A percentile compares a stretch with the other conserved stretches of the same genome.
Conservation (phyloP, 2,888 invertebrate genomes). For the Sclerodermus sp. region DNA sequence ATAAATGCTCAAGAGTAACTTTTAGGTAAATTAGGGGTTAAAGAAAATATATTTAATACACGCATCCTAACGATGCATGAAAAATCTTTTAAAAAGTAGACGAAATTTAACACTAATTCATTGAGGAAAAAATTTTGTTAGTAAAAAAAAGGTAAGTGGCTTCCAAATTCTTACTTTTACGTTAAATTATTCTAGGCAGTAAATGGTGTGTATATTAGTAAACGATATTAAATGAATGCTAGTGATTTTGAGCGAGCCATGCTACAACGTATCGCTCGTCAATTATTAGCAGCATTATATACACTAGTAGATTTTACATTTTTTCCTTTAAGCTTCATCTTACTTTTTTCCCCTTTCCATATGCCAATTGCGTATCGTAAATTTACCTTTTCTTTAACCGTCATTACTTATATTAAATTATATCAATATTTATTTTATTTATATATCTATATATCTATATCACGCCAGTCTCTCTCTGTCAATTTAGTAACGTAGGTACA, state of each 20-base stretch:
- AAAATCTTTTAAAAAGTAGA: constrained; percentile 12
- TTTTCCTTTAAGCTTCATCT: neutral
- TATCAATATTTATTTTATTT: constrained; percentile 50
- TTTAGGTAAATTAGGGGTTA: neutral
- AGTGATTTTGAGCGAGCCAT: constrained; percentile 28
- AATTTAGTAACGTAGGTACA: constrained; percentile 54
- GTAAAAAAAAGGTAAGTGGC: too few relatives aligned
- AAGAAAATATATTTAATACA: neutral
- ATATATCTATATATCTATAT: constrained; percentile 45
- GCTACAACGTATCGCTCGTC: constrained; percentile 47
- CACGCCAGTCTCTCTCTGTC: constrained; percentile 52
- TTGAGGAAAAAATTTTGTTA: too few relatives aligned
- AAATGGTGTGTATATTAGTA: too few relatives aligned
- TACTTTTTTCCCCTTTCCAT: constrained; percentile 11
- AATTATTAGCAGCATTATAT: constrained; percentile 19
- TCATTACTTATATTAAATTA: constrained; percentile 53
- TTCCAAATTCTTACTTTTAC: too few relatives aligned
- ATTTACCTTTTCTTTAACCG: constrained; percentile 35
- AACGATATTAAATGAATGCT: neutral
- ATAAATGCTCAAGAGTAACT: too few relatives aligned
- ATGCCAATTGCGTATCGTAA: constrained; percentile 29
- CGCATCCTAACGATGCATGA: neutral
- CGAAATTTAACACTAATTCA: constrained; percentile 13
- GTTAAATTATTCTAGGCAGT: too few relatives aligned
- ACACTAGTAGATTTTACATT: constrained; percentile 19